Conservation (phyloP, 2,113 vertebrate genomes). For the Circaetus cinerascens region DNA sequence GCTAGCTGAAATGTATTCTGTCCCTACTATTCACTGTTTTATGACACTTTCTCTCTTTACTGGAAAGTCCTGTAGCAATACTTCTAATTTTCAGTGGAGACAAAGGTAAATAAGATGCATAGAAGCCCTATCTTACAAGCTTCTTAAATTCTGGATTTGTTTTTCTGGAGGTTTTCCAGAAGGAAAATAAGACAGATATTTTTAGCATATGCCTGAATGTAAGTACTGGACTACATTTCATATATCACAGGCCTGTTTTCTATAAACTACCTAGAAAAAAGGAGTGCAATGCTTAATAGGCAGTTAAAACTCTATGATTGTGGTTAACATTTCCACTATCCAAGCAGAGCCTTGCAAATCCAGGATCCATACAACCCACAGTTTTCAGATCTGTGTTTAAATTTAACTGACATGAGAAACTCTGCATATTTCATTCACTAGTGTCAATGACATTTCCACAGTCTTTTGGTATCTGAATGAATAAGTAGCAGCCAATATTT, state of each 20-base stretch:
- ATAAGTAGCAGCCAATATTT: background rate
- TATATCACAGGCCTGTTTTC: background rate
- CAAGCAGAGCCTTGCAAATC: background rate
- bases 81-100: background rate
- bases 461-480: background rate
- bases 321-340: background rate
- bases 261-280: background rate
- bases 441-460: background rate
- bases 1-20: background rate
- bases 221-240: background rate
- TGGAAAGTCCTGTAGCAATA: background rate
- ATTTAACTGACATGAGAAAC: background rate
- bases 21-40: background rate
- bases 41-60: background rate
- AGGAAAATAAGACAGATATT: background rate
- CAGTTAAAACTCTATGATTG: background rate
- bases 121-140: background rate
- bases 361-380: background rate
- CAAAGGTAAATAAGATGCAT: background rate
- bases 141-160: background rate
- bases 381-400: background rate
- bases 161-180: background rate
- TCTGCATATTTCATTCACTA: background rate
- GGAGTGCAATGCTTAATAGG: background rate
- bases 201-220: background rate